Conservation (phyloP, 2,888 invertebrate genomes). For the Periphyllus acericola region DNA sequence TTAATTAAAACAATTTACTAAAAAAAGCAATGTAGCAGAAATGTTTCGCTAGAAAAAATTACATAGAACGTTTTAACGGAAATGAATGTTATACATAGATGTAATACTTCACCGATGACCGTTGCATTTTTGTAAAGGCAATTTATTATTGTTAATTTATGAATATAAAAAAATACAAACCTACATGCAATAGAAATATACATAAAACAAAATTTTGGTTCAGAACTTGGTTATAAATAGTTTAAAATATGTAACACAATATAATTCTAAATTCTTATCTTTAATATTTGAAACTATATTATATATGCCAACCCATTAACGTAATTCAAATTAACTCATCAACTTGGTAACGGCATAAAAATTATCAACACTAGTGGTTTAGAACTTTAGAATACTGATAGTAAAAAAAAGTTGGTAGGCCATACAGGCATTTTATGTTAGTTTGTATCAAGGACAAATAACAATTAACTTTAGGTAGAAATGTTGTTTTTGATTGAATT, state of each 20-base stretch:
- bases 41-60: neutral
- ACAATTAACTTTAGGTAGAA: neutral
- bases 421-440: neutral
- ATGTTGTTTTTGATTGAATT: conserved; percentile 20
- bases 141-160: neutral
- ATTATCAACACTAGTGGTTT: neutral
- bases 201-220: no score
- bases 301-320: neutral
- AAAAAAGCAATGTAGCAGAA: neutral
- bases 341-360: neutral
- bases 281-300: neutral
- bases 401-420: neutral
- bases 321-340: neutral
- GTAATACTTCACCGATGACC: neutral
- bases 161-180: neutral
- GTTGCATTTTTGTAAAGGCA: neutral
- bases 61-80: neutral
- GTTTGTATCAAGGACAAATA: conserved; percentile 8
- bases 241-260: no score
- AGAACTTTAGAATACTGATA: neutral
- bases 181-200: no score
- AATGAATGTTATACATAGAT: neutral
- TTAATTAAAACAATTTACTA: neutral
- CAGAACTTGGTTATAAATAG: no score
- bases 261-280: neutral